phyloP scores from a whole-genome alignment of 1,140 invertebrate species.

The Lucilia cuprina region DNA sequence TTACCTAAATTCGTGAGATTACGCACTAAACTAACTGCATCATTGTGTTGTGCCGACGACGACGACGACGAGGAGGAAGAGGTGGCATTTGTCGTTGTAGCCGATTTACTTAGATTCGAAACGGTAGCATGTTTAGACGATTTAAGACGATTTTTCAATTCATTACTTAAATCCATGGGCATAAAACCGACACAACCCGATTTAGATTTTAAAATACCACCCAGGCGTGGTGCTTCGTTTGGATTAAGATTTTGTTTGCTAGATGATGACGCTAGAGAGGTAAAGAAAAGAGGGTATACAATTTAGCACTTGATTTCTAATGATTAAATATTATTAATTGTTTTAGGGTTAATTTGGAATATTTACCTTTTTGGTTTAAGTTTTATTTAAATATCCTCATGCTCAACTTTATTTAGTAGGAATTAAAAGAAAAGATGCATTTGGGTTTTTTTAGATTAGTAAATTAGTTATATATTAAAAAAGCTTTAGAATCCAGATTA shows the following conservation, averaged over 20 bases:
- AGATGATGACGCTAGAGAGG: conserved; percentile 3
- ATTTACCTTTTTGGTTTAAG: background rate
- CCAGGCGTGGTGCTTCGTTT: conserved; percentile 41
- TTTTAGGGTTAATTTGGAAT: background rate
- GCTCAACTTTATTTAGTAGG: background rate
- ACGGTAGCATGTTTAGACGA: conserved; percentile 58
- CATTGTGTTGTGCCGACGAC: conserved; percentile 47
- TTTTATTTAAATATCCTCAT: background rate
- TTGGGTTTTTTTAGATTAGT: background rate
- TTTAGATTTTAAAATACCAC: conserved; percentile 66
- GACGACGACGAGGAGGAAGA: background rate
- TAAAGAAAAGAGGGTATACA: background rate
- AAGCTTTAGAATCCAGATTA: background rate
- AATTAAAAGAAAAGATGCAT: background rate
- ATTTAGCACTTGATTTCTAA: background rate
- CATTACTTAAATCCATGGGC: conserved; percentile 59
- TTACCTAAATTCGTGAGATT: conserved; percentile 52
- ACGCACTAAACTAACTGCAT: conserved; percentile 55
- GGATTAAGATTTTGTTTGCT: background rate
- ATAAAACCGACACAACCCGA: conserved; percentile 56
- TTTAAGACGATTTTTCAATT: conserved; percentile 58
- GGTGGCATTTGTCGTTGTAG: conserved; percentile 49
- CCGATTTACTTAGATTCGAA: conserved; percentile 57
- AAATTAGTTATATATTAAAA: no score
- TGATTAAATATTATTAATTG: background rate